Conservation (phyloP, 2,888 invertebrate species). For the Coelinius sp. region DNA sequence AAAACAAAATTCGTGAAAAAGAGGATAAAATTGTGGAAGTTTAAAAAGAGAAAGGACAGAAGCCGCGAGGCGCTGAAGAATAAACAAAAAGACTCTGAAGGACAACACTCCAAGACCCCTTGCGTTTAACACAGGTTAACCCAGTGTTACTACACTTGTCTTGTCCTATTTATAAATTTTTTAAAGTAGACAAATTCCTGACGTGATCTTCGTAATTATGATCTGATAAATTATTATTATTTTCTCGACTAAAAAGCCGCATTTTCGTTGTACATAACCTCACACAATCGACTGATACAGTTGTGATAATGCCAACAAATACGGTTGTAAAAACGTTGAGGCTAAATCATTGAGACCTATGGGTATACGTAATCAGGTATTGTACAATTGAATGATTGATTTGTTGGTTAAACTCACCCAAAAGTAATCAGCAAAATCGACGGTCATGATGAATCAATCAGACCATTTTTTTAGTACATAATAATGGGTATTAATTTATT, state of each 20-base stretch:
- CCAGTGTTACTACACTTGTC: constrained; percentile 2
- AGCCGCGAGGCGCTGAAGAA: not conserved
- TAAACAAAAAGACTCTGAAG: not conserved
- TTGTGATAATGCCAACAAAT: not conserved
- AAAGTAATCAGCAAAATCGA: constrained; percentile 75
- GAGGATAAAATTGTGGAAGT: not conserved
- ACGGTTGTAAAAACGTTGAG: not conserved
- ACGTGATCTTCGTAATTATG: not conserved
- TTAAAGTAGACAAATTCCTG: not conserved
- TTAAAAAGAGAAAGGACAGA: constrained; percentile 22
- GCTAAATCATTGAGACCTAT: constrained; percentile 12
- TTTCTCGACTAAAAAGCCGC: not conserved
- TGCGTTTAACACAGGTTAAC: constrained; percentile 4
- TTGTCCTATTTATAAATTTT: not conserved
- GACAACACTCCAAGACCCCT: not conserved
- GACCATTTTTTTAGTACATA: constrained; percentile 58
- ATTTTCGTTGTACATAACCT: constrained; percentile 3
- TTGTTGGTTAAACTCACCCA: constrained; percentile 71
- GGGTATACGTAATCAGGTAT: constrained; percentile 11
- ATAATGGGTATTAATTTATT: not conserved
- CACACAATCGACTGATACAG: not conserved
- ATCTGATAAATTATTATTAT: not conserved
- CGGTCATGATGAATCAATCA: constrained; percentile 72
- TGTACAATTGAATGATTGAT: constrained; percentile 13
- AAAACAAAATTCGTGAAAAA: not conserved